phyloP scores from a whole-genome alignment of 1,140 invertebrate genomes.

The Rhagoletis zephyria region DNA sequence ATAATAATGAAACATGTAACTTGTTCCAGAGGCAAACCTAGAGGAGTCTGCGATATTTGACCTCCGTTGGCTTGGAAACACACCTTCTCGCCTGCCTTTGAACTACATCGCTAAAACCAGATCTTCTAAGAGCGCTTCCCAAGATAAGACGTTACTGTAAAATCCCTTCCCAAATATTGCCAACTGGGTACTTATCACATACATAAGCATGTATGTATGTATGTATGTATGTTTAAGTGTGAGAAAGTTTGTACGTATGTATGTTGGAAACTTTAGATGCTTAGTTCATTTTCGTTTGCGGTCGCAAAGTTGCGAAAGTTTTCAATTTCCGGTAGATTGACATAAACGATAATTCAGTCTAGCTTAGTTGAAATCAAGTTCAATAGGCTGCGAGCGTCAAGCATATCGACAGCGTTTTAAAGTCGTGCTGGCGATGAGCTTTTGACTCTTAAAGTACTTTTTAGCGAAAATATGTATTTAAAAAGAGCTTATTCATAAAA shows the following conservation, averaged over 20 bases:
- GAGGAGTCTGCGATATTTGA: too few relatives aligned
- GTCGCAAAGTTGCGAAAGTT: slow-evolving; percentile 29
- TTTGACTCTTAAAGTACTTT: neutral
- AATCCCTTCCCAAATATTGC: too few relatives aligned
- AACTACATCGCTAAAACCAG: too few relatives aligned
- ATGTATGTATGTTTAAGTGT: neutral
- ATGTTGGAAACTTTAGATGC: neutral
- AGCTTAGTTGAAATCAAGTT: slow-evolving; percentile 44
- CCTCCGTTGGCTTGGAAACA: too few relatives aligned
- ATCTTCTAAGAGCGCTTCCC: too few relatives aligned
- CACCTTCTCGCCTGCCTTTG: too few relatives aligned
- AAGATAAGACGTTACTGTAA: too few relatives aligned
- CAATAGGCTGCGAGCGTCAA: slow-evolving; percentile 1
- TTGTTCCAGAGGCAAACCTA: too few relatives aligned
- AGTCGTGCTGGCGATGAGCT: neutral
- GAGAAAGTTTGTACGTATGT: neutral
- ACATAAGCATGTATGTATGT: neutral
- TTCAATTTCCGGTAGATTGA: slow-evolving; percentile 55
- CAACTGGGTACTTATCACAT: too few relatives aligned
- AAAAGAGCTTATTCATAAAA: too few relatives aligned
- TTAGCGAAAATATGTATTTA: too few relatives aligned
- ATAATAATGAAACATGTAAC: too few relatives aligned
- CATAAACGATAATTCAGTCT: slow-evolving; percentile 53
- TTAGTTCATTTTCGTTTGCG: slow-evolving; percentile 23
- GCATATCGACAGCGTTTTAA: neutral